phyloP scores from a whole-genome alignment of 2,797 vertebrate species.

The Megaceryle alcyon region DNA sequence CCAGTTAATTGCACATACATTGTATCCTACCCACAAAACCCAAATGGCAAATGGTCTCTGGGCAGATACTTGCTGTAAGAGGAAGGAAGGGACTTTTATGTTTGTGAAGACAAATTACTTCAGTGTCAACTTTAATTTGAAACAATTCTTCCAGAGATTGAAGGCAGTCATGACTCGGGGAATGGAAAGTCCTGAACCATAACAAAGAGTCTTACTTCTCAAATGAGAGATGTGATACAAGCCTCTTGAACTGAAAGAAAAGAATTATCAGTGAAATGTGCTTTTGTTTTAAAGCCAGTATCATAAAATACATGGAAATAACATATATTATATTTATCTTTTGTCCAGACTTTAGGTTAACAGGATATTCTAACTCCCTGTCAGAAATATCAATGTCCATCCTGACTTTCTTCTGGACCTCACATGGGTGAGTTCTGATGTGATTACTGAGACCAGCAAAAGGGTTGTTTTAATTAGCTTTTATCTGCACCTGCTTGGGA shows the following conservation, averaged over 20 bases:
- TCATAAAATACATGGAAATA: constrained; percentile 10
- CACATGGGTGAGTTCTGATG: not conserved
- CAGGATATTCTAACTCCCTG: not conserved
- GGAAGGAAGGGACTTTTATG: constrained; percentile 17
- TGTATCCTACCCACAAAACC: constrained; percentile 21
- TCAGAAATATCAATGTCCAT: not conserved
- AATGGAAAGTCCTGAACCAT: not conserved
- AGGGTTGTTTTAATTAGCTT: not conserved
- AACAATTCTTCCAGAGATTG: constrained; percentile 37
- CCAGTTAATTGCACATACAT: constrained; percentile 48
- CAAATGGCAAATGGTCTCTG: constrained; percentile 32
- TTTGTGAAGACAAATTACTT: constrained; percentile 40
- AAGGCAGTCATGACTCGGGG: constrained; percentile 22
- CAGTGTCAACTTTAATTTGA: constrained; percentile 18
- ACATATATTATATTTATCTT: not conserved
- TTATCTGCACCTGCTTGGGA: not conserved
- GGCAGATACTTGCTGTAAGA: not conserved
- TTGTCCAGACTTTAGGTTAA: not conserved
- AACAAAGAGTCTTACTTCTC: constrained; percentile 40
- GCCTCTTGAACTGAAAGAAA: constrained; percentile 28
- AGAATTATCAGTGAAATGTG: not conserved
- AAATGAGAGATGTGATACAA: constrained; percentile 6
- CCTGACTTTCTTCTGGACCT: not conserved
- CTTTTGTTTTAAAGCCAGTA: not conserved
- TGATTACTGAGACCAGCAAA: not conserved